These are phyloP conservation scores for Sesamia inferens DNA, from an alignment of 2,888 invertebrate species.

Conservation along the genomic window DNA sequence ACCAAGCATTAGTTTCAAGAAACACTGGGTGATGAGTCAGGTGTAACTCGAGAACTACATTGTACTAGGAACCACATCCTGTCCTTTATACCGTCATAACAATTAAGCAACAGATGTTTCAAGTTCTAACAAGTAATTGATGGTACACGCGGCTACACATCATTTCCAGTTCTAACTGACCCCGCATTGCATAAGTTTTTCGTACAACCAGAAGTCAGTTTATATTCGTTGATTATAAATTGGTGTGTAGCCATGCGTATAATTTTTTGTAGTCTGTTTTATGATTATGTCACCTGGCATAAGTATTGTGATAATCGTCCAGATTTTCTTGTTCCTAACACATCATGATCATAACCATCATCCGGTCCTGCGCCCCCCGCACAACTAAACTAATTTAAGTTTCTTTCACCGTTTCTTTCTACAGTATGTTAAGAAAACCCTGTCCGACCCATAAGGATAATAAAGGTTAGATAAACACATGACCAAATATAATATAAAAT, in stretches of 20 bases:
- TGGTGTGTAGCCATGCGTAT: not conserved
- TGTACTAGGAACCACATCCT: slow-evolving; percentile 38
- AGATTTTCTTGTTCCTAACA: too few species aligned
- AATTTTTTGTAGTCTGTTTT: too few species aligned
- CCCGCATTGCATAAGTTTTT: not conserved
- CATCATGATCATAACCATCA: too few species aligned
- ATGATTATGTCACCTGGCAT: too few species aligned
- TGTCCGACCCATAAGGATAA: too few species aligned
- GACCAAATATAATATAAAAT: too few species aligned
- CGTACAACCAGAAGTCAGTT: not conserved
- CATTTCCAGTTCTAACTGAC: not conserved
- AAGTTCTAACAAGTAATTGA: slow-evolving; percentile 33
- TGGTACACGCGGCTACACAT: not conserved
- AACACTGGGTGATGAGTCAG: slow-evolving; percentile 20
- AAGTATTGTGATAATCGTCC: too few species aligned
- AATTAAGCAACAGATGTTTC: slow-evolving; percentile 25
- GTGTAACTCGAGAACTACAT: slow-evolving; percentile 26
- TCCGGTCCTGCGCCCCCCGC: too few species aligned
- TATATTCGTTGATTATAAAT: not conserved
- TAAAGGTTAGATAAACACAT: too few species aligned
- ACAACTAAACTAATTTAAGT: too few species aligned
- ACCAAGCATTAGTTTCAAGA: slow-evolving; percentile 9
- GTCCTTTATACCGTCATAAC: slow-evolving; percentile 20
- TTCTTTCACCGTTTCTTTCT: too few species aligned
- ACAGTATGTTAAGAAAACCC: too few species aligned